Evolutionary conservation across 2,113 vertebrate species (phyloP), one percentile per base, ranked within the genome.

Genomic region (Oryzias woworae): DNA sequence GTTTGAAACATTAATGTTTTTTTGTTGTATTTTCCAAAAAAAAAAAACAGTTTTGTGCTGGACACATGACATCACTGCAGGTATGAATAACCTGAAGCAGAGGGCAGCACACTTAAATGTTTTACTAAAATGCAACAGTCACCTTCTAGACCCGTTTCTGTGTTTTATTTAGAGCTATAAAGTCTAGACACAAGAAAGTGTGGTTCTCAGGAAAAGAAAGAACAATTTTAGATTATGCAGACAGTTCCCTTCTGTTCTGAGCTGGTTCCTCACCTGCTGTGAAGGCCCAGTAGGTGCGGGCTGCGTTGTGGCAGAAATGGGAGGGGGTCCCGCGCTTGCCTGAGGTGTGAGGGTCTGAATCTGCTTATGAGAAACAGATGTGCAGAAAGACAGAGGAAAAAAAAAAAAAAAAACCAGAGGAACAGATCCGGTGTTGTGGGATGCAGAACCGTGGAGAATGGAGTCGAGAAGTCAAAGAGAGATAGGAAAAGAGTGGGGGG

Each of bases 261-360:
- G 14, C 44, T 3, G 4, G 7, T 12, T 53, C 31, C 53, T 7
- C 59, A 92, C 92, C 85, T 92, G 91, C 50, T 89, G 85, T 44
- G 67, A 26, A 5, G 69, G 61, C 18, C 83, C 83, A 10, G 69
- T 23, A 14, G 81, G 63, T 41, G 72, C 52, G 13, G 81, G 47
- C 62, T 91, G 88, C 49, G 78, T 45, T 63, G 67, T 66, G 58
- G 74, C 47, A 17, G 85, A 64, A 10, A 77, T 71, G 52, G 86
- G n/a, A 20, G 88, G 72, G 31, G 80, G 47, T 51, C 81, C 86
- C 20, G 75, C 41, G 44, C 71, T 45, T 5, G 78, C 68, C 73
- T 90, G 90, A 4, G 84, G 22, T 36, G 67, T 46, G 2, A 86
- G 65, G 28, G 66, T 50, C 73, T 89, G 89, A 60, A 75, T 68